These are phyloP conservation scores for Leptestheria dahalacensis DNA, from an alignment of 1,140 invertebrate species.

Conservation along the genomic window DNA sequence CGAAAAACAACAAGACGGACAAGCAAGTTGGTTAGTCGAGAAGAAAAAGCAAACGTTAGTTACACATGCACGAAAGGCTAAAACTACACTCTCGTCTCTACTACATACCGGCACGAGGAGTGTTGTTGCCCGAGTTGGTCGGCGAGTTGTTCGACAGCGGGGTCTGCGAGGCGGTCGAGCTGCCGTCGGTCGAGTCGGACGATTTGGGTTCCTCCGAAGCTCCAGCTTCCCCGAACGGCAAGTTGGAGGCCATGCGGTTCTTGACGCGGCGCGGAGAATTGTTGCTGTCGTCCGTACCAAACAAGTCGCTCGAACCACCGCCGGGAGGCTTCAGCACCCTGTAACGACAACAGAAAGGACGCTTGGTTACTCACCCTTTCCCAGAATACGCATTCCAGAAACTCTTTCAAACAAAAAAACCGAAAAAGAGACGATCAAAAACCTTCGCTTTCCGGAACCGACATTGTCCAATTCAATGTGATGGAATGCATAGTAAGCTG, in stretches of 20 bases:
- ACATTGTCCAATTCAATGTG: constrained; percentile 9
- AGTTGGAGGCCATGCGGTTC: constrained; percentile 1
- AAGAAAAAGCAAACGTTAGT: too few relatives aligned
- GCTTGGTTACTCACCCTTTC: not conserved
- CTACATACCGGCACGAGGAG: constrained; percentile 12
- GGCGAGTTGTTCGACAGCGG: constrained; percentile 9
- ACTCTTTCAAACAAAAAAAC: not conserved
- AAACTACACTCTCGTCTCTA: not conserved
- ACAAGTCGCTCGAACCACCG: constrained; percentile 13
- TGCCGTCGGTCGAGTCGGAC: constrained; percentile 9
- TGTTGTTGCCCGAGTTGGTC: constrained; percentile 7
- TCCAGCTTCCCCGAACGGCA: not conserved
- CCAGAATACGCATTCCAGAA: not conserved
- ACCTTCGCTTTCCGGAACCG: constrained; percentile 12
- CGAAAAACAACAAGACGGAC: too few relatives aligned
- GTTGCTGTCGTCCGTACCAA: not conserved
- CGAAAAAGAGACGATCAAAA: not conserved
- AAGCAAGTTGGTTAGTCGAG: too few relatives aligned
- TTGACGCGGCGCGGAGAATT: not conserved
- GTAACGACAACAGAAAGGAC: not conserved
- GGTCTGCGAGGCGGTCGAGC: constrained; percentile 11
- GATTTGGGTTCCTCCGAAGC: not conserved
- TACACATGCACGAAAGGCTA: too few relatives aligned
- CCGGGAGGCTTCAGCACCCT: constrained; percentile 14
- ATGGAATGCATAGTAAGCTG: constrained; percentile 10